Evolutionary conservation across 2,888 invertebrate genomes (phyloP), one percentile per base, ranked within the genome.

Genomic region (Halictus ligatus): DNA sequence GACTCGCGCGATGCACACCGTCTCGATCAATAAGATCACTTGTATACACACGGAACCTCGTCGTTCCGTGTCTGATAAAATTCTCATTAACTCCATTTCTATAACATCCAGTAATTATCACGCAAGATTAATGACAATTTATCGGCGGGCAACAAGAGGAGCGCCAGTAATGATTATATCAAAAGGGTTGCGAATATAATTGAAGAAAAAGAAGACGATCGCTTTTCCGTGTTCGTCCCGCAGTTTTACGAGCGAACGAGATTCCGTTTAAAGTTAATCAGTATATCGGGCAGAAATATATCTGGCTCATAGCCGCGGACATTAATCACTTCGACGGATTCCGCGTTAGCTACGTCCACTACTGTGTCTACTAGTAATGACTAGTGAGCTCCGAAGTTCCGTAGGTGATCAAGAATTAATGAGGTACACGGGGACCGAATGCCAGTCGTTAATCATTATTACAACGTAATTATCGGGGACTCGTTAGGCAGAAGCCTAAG

Each of bases 391-490:
- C 88, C 79, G 78, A 80, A 90, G 89, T 90, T 90, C 91, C 89
- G 88, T 86, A 82, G 86, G 72, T 69, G 85, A 50, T 77, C 78
- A 85, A 84, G 80, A 83, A 88, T 89, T 90, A 90, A 90, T 89
- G 90, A 88, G 91, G 71, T 91, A 91, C 84, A 84, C 82, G 82
- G 64, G 75, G 82, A 87, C 84, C 83, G 79, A 85, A 81, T 82
- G 89, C 74, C 76, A 75, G 75, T 91, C 90, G 89, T 90, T 91
- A 89, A 90, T 90, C 90, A 91, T 89, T 88, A 88, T 91, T 91
- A 89, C 89, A 91, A 90, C 85, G 89, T 90, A 91, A 91, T 90
- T 88, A 88, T 91, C 83, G 80, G 58, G 78, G 77, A 78, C 60
- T 86, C 86, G 85, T 84, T 85, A 72, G 46, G 69, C 54, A 74